Evolutionary conservation across 2,888 invertebrate species (phyloP).

Genomic region (Phengaris arion): DNA sequence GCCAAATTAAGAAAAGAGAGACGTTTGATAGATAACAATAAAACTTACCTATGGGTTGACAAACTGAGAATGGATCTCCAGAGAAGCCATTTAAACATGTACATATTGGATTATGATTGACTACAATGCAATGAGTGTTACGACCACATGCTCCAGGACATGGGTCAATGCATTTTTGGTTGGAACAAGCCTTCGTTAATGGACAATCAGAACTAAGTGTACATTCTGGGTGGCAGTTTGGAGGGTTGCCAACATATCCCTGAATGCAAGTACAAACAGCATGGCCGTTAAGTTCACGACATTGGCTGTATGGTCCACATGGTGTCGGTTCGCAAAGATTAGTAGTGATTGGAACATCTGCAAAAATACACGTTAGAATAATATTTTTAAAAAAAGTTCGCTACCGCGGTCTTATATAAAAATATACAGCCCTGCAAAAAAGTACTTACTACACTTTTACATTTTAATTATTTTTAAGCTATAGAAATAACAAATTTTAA

Average conservation of each 20-base stretch:
- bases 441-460: too few species aligned
- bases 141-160: slow-evolving; percentile 86
- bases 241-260: slow-evolving; percentile 84
- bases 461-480: too few species aligned
- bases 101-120: slow-evolving; percentile 84
- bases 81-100: slow-evolving; percentile 81
- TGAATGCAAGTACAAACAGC: slow-evolving; percentile 86
- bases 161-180: slow-evolving; percentile 87
- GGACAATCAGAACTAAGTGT: slow-evolving; percentile 86
- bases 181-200: slow-evolving; percentile 84
- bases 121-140: slow-evolving; percentile 78
- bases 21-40: not conserved
- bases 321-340: slow-evolving; percentile 69
- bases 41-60: slow-evolving; percentile 73
- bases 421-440: too few species aligned
- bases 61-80: slow-evolving; percentile 87
- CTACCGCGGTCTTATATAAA: too few species aligned
- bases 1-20: not conserved
- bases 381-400: not conserved
- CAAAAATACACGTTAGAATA: slow-evolving; percentile 36
- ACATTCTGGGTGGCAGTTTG: slow-evolving; percentile 89
- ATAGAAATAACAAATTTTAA: too few species aligned
- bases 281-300: slow-evolving; percentile 83
- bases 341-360: slow-evolving; percentile 50
- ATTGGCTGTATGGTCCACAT: slow-evolving; percentile 87